Evolutionary conservation across 2,888 invertebrate genomes (phyloP), one percentile per base, ranked within the genome.

Genomic region (Parnassius mnemosyne): DNA sequence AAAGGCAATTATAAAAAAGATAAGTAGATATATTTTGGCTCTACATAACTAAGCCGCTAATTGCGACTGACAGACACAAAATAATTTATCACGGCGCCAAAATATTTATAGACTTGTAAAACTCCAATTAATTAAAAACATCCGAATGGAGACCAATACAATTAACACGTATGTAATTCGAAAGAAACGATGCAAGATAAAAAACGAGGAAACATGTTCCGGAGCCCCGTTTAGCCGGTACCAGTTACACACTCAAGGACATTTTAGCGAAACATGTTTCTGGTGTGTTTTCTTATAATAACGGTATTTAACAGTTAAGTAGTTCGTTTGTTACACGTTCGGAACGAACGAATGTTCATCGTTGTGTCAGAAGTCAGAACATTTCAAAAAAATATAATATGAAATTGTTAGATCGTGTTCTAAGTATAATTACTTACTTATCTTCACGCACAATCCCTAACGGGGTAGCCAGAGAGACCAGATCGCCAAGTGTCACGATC

Each of bases 171-270:
- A 34, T 34, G 34, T 51, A 12, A 51, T 57, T n/a, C 25, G 44
- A 12, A 41, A 42, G 42, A 42, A 49, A 13, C n/a, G 49, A 49
- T 13, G 1, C 16, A 5, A 13, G 43, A 20, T 11, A 60, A 54
- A 63, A 59, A 44, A 43, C n/a, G 10, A 49, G 47, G 55, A 53
- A 57, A 50, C 51, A 51, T 50, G 58, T 10, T 53, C 16, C 25
- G 52, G 43, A 53, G 58, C n/a, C 49, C 57, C 42, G n/a, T 43
- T 43, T 44, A 50, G 42, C 44, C 44, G 25, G 9, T 54, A 51
- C 55, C 41, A 55, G 51, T 63, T 54, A 53, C n/a, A 55, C 42
- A 55, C 51, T 59, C 63, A 59, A 59, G 58, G 63, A 63, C 62
- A 63, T 63, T 57, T 62, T 34, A 58, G 44, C 9, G 49, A 43